Conservation (phyloP, 2,888 invertebrate genomes). For the Heliconius erato region DNA sequence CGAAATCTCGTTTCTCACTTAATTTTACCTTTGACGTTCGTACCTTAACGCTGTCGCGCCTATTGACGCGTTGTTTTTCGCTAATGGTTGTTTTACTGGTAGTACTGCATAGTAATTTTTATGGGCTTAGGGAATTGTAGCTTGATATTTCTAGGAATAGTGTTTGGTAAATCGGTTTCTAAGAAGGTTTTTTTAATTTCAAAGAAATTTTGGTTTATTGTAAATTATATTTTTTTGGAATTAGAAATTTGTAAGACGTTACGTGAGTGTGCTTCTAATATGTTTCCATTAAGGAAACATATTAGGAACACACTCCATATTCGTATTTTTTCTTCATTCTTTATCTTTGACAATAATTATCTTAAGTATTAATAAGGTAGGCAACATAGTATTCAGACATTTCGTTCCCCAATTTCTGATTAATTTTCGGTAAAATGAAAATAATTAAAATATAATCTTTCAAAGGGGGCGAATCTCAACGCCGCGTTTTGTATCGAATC, state of each 20-base stretch:
- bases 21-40: constrained; percentile 16
- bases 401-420: too few species aligned
- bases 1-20: constrained; percentile 21
- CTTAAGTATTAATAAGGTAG: too few species aligned
- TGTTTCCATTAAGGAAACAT: too few species aligned
- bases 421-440: too few species aligned
- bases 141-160: constrained; percentile 9
- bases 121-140: background rate
- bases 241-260: background rate
- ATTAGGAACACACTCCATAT: too few species aligned
- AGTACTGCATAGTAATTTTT: background rate
- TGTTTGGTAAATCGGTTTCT: background rate
- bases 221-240: background rate
- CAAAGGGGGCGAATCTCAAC: too few species aligned
- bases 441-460: too few species aligned
- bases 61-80: constrained; percentile 26
- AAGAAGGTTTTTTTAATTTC: background rate
- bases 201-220: background rate
- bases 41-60: constrained; percentile 19
- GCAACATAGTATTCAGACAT: too few species aligned
- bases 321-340: too few species aligned
- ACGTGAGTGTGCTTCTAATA: too few species aligned
- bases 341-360: too few species aligned
- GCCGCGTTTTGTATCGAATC: background rate
- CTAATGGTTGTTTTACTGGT: constrained; percentile 21